Evolutionary conservation across 2,113 vertebrate genomes (phyloP), one percentile per base, ranked within the genome.

Genomic region (Greenwoodochromis staneri): DNA sequence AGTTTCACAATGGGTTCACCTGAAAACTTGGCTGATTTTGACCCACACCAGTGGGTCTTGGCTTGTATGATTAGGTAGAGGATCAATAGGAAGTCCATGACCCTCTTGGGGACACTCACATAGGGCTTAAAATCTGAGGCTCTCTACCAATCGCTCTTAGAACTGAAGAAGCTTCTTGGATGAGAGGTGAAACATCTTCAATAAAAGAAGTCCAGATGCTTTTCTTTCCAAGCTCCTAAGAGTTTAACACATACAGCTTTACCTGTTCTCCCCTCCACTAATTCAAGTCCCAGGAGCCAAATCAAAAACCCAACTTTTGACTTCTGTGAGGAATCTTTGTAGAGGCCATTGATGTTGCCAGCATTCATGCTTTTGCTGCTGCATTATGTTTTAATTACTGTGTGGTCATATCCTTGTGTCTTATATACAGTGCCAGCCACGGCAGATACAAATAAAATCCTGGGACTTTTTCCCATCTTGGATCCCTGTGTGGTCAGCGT

Each of bases 341-440:
- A 1, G 16, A 31, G 29, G 9, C 9, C 29, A 10, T 17, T 17
- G 57, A 0, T 31, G 29, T 19, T 61, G 57, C 57, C 14, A 61
- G 57, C 8, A 61, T 61, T 31, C 2, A 10, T 34, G 29, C 9
- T 63, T 63, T 34, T 63, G 16, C 59, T 63, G 29, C 29, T 63
- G 0, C 29, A 7, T 19, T 63, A 63, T 63, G 29, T 63, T 34
- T 63, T 63, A 34, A 63, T 63, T 34, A 34, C 59, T 63, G 29
- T 19, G 59, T 34, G 59, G 59, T 4, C 29, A 34, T 19, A 61
- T 61, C 29, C 59, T 19, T 9, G 57, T 61, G 27, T 61, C 14
- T 61, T 61, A 1, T 4, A 61, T 17, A 17, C 3, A 31, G 14
- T 0, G 14, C 57, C 57, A 61, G 1, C 24, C 24, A 59, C 3